Evolutionary conservation across 2,113 vertebrate genomes (phyloP).

Genomic region (Rattus rattus): DNA sequence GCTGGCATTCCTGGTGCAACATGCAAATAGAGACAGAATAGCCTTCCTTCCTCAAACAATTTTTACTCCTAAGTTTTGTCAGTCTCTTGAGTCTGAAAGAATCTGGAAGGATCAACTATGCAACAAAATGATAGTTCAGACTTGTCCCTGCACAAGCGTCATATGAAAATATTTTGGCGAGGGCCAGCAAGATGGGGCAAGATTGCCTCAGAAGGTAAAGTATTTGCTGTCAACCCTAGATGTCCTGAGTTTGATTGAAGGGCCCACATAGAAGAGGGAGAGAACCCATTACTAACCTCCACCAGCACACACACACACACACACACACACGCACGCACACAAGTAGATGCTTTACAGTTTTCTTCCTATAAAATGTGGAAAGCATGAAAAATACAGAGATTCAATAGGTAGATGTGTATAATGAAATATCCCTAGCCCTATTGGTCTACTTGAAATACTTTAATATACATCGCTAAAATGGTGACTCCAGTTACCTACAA

Average conservation of each 20-base stretch:
- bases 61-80: neutral
- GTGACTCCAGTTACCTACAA: neutral
- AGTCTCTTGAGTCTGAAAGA: neutral
- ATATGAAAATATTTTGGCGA: neutral
- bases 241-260: neutral
- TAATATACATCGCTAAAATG: neutral
- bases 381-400: neutral
- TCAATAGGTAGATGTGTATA: neutral
- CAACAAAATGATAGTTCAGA: neutral
- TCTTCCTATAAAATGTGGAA: neutral
- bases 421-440: neutral
- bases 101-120: neutral
- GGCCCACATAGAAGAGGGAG: neutral
- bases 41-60: neutral
- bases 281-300: neutral
- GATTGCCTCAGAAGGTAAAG: neutral
- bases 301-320: neutral
- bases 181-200: neutral
- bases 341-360: neutral
- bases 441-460: neutral
- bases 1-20: neutral
- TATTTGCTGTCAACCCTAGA: neutral
- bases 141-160: neutral
- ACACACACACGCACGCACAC: neutral
- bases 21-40: neutral